phyloP scores from a whole-genome alignment of 1,140 invertebrate genomes.

The Anadara kagoshimensis region DNA sequence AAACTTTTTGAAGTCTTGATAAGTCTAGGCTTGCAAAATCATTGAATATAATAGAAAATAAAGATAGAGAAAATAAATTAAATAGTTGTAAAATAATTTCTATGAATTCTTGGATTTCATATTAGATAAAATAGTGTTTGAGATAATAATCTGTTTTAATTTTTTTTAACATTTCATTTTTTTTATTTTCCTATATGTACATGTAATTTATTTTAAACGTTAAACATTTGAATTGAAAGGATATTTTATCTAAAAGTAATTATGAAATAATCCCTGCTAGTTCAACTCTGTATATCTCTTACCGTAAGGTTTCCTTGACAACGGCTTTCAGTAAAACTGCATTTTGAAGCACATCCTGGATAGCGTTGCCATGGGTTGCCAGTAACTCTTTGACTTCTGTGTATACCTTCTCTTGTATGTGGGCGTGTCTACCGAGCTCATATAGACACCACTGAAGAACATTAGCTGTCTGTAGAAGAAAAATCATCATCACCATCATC shows the following conservation, averaged over 20 bases:
- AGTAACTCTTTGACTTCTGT: constrained; percentile 1
- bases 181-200: not conserved
- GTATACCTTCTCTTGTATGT: constrained; percentile 8
- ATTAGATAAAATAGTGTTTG: too few species aligned
- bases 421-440: constrained; percentile 9
- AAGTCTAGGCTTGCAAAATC: too few species aligned
- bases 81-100: too few species aligned
- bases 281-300: not conserved
- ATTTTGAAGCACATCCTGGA: not conserved
- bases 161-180: not conserved
- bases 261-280: not conserved
- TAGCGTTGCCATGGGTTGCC: not conserved
- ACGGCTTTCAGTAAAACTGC: constrained; percentile 4
- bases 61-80: too few species aligned
- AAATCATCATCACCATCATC: too few species aligned
- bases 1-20: too few species aligned
- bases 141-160: too few species aligned
- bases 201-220: not conserved
- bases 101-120: too few species aligned
- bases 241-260: not conserved
- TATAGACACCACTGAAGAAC: constrained; percentile 24
- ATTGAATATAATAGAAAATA: too few species aligned
- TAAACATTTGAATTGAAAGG: not conserved
- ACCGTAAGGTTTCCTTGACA: constrained; percentile 28
- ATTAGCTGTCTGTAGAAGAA: constrained; percentile 15